These are phyloP conservation scores for Calliphora vicina DNA, from an alignment of 1,140 invertebrate genomes.

Conservation along the genomic window DNA sequence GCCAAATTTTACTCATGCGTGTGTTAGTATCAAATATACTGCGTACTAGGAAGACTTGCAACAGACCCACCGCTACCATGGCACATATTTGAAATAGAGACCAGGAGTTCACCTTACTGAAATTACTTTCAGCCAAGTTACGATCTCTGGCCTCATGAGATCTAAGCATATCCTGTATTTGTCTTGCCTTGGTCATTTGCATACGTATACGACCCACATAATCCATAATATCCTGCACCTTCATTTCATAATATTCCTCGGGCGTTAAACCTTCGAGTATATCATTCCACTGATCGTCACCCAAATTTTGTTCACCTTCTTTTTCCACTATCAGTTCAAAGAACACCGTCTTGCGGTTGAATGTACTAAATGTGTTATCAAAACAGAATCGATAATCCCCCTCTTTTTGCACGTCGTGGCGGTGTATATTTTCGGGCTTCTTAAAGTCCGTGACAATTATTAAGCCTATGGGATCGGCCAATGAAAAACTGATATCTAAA, in stretches of 20 bases:
- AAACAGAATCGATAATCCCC: constrained; percentile 85
- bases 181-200: constrained; percentile 71
- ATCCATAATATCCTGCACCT: constrained; percentile 72
- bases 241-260: constrained; percentile 71
- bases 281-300: constrained; percentile 67
- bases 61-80: constrained; percentile 74
- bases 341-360: constrained; percentile 81
- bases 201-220: constrained; percentile 69
- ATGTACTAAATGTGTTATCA: constrained; percentile 82
- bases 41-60: constrained; percentile 73
- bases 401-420: constrained; percentile 66
- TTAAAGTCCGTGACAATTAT: constrained; percentile 74
- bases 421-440: constrained; percentile 75
- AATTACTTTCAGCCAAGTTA: constrained; percentile 80
- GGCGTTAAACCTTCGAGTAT: constrained; percentile 59
- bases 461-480: constrained; percentile 71
- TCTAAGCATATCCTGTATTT: constrained; percentile 76
- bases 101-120: constrained; percentile 76
- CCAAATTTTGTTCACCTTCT: constrained; percentile 61
- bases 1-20: constrained; percentile 66
- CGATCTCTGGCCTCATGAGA: constrained; percentile 80
- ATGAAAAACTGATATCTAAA: constrained; percentile 77
- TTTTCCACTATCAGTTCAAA: constrained; percentile 79
- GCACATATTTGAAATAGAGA: constrained; percentile 74
- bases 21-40: constrained; percentile 76